Evolutionary conservation across 2,888 invertebrate genomes (phyloP).

Genomic region (Hyposoter dolosus): DNA sequence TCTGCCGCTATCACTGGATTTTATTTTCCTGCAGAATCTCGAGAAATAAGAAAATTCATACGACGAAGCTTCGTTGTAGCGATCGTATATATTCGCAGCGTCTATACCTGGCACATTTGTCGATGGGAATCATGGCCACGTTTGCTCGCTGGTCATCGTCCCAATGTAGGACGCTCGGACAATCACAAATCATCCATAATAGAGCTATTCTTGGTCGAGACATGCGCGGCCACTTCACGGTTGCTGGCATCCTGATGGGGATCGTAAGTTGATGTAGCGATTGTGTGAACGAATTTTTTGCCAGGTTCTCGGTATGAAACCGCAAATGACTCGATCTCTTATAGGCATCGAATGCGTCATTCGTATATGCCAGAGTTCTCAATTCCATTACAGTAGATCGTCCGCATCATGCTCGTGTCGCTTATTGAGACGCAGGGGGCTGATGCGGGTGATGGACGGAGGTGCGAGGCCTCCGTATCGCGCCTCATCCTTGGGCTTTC

Average conservation of each 20-base stretch:
- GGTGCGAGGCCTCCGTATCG: conserved; percentile 44
- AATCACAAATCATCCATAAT: conserved; percentile 1
- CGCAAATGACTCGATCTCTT: background rate
- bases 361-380: background rate
- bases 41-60: conserved; percentile 12
- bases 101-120: background rate
- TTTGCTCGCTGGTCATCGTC: background rate
- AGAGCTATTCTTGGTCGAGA: background rate
- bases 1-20: background rate
- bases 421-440: background rate
- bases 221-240: background rate
- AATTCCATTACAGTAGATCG: background rate
- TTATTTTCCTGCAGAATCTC: conserved; percentile 16
- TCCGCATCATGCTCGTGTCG: background rate
- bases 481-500: conserved; percentile 41
- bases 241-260: background rate
- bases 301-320: background rate
- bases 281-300: background rate
- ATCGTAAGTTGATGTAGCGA: background rate
- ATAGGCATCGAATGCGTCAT: background rate
- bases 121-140: conserved; percentile 8
- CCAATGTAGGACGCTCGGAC: background rate
- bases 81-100: background rate
- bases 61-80: background rate
- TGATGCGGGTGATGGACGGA: background rate